phyloP scores from a whole-genome alignment of 2,888 invertebrate genomes.

The Sphaeridia pumilis region DNA sequence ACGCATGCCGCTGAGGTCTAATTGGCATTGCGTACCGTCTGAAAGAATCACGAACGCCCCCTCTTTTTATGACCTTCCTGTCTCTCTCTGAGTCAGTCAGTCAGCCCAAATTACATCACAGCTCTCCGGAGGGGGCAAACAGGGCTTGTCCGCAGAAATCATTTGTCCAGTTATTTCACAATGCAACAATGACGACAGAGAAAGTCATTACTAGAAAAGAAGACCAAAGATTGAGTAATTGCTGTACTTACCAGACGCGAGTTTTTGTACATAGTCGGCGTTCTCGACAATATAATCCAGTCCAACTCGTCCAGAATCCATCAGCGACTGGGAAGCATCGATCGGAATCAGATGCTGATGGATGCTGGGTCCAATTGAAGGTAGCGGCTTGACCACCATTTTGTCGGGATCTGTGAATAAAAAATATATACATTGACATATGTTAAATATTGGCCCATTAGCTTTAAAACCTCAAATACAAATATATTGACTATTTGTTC shows the following conservation, averaged over 20 bases:
- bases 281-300: slow-evolving; percentile 90
- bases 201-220: background rate
- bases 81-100: too few species aligned
- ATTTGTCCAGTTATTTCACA: too few species aligned
- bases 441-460: background rate
- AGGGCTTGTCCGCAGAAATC: too few species aligned
- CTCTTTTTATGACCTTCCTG: too few species aligned
- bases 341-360: background rate
- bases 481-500: background rate
- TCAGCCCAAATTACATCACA: too few species aligned
- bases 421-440: background rate
- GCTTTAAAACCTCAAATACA: background rate
- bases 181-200: too few species aligned
- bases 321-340: slow-evolving; percentile 38
- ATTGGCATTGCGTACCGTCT: too few species aligned
- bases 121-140: too few species aligned
- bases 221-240: background rate
- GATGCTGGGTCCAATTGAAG: slow-evolving; percentile 10
- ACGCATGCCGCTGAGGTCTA: too few species aligned
- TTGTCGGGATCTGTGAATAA: slow-evolving; percentile 9
- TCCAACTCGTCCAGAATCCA: slow-evolving; percentile 79
- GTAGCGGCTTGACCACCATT: slow-evolving; percentile 22
- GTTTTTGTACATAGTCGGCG: slow-evolving; percentile 78
- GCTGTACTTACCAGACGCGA: slow-evolving; percentile 56
- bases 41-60: too few species aligned